Evolutionary conservation across 1,140 invertebrate species (phyloP), one percentile per base, ranked within the genome.

Genomic region (Bombus confusus): DNA sequence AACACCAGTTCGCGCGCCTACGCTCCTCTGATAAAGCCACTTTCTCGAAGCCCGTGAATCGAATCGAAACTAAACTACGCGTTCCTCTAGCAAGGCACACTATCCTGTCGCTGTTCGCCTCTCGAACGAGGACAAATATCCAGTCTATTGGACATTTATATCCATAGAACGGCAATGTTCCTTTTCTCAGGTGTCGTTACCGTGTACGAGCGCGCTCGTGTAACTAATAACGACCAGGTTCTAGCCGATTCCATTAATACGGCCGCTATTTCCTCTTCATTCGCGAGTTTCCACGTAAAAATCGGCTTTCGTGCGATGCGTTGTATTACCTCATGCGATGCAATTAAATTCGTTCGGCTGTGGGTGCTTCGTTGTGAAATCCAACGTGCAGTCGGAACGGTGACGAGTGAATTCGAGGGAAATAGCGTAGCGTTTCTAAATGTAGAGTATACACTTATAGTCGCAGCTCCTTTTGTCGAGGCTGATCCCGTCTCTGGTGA

Each of bases 21-120:
- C 57, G 75, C 41, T n/a, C 47, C 57, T 57, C 37, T 77, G 75
- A 77, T 77, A 77, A 77, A 77, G 34, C 75, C 34, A 77, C 47
- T 77, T 77, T 77, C 75, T 62, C 74, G 52, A 12, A 22, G 28
- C 31, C 43, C 73, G 74, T 59, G 75, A 62, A 77, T 77, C 75
- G 75, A 62, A 77, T 62, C 75, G 57, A 77, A 62, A 76, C 47
- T 47, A 34, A 72, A 31, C 39, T 43, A 22, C n/a, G 72, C 47
- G 15, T 75, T 34, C 41, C 43, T 47, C 47, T 18, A 6, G 18
- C 73, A 52, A 22, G 47, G 18, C 47, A 52, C 18, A 47, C 43
- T 52, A 22, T 47, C 18, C 73, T 39, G 15, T 34, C 41, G n/a
- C 43, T 52, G n/a, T 52, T 31, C 73, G 39, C 37, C 22, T 37